These are phyloP conservation scores for Lasioglossum marginatum DNA, from an alignment of 2,888 invertebrate genomes.

Conservation along the genomic window DNA sequence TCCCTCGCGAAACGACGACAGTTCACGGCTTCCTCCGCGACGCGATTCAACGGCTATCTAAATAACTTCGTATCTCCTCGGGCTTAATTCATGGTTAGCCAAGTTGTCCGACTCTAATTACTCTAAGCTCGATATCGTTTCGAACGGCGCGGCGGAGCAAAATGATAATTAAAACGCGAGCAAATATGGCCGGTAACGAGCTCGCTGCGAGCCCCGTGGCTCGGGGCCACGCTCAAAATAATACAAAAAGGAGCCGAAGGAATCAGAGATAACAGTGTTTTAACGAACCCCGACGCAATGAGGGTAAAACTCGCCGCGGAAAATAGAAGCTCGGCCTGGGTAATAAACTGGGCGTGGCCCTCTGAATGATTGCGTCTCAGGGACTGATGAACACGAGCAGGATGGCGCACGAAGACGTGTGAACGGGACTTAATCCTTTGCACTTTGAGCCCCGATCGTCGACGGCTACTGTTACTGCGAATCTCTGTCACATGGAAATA, in stretches of 20 bases:
- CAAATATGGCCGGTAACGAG: constrained; percentile 22
- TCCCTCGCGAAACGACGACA: not conserved
- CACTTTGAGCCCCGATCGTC: not conserved
- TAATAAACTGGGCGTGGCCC: constrained; percentile 59
- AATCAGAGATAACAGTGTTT: constrained; percentile 46
- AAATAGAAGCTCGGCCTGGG: constrained; percentile 51
- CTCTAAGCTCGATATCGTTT: constrained; percentile 29
- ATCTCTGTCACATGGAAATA: not conserved
- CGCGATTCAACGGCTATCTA: constrained; percentile 30
- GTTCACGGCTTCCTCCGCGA: constrained; percentile 14
- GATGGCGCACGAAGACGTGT: constrained; percentile 15
- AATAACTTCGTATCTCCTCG: constrained; percentile 35
- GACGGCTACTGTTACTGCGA: not conserved
- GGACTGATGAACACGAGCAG: constrained; percentile 15
- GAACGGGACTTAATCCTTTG: constrained; percentile 10
- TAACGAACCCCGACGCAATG: constrained; percentile 33
- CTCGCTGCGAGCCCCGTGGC: constrained; percentile 16
- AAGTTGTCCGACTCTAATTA: constrained; percentile 38
- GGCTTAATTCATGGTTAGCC: constrained; percentile 17
- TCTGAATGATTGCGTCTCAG: constrained; percentile 47
- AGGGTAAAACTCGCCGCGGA: constrained; percentile 51
- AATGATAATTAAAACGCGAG: constrained; percentile 41
- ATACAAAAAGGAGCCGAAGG: constrained; percentile 2
- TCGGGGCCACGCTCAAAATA: constrained; percentile 25
- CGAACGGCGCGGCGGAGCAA: not conserved